These are phyloP conservation scores for Drosophila histrio DNA, from an alignment of 2,888 invertebrate species.

Conservation along the genomic window DNA sequence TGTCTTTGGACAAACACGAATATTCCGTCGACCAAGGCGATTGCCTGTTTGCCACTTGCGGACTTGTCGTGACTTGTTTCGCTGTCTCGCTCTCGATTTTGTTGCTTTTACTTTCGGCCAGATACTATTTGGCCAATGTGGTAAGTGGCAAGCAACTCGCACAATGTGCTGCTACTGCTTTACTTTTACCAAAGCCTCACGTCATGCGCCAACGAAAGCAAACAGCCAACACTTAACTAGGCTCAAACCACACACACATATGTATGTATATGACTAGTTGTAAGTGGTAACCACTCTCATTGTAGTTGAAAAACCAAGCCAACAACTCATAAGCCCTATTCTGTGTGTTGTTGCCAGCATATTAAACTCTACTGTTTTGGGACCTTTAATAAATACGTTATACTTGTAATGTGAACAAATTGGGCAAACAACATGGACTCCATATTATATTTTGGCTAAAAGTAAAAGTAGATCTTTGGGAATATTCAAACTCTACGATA, in stretches of 20 bases:
- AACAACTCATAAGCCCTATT: neutral
- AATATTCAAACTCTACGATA: no score
- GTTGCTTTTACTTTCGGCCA: slow-evolving; percentile 72
- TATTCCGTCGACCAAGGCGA: slow-evolving; percentile 20
- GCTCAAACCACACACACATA: slow-evolving; percentile 1
- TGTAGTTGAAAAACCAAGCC: neutral
- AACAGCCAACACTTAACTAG: slow-evolving; percentile 14
- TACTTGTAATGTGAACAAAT: no score
- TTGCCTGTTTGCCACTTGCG: slow-evolving; percentile 6
- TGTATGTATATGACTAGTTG: neutral
- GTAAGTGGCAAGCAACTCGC: slow-evolving; percentile 37
- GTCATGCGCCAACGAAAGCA: slow-evolving; percentile 36
- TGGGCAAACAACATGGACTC: no score
- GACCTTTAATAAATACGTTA: neutral
- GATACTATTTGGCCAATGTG: slow-evolving; percentile 38
- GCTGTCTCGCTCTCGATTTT: slow-evolving; percentile 46
- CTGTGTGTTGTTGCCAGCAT: neutral
- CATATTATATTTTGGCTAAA: no score
- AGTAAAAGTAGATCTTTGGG: no score
- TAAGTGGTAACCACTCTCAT: neutral
- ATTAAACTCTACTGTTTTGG: neutral
- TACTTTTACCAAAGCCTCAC: slow-evolving; percentile 49
- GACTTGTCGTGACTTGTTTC: slow-evolving; percentile 50
- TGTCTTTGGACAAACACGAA: slow-evolving; percentile 54
- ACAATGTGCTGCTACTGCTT: slow-evolving; percentile 19